These are phyloP conservation scores for Miichthys miiuy DNA, from an alignment of 2,797 vertebrate species.

Conservation along the genomic window DNA sequence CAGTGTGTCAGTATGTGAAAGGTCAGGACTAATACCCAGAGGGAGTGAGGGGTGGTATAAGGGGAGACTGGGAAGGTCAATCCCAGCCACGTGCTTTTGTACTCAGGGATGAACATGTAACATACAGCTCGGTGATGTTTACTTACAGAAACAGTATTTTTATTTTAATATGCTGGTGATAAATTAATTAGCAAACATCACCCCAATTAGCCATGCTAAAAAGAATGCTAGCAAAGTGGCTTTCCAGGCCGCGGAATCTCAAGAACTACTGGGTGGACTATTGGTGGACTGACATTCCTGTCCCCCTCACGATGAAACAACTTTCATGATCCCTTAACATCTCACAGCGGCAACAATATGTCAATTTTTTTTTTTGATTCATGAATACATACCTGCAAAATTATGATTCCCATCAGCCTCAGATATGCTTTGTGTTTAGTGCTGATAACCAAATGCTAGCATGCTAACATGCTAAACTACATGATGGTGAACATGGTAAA, in stretches of 20 bases:
- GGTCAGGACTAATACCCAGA: conserved; percentile 50
- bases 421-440: not conserved
- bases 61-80: conserved; percentile 47
- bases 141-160: not conserved
- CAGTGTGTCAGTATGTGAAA: conserved; percentile 76
- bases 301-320: not conserved
- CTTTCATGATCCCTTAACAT: not conserved
- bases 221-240: not conserved
- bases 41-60: conserved; percentile 7
- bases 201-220: not conserved
- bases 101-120: not conserved
- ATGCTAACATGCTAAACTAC: not conserved
- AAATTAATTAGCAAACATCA: not conserved
- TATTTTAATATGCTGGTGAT: not conserved
- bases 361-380: not conserved
- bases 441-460: not conserved
- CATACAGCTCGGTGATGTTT: not conserved
- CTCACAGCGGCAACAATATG: not conserved
- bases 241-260: not conserved
- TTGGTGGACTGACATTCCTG: not conserved
- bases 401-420: not conserved
- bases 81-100: not conserved
- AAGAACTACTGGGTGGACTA: not conserved
- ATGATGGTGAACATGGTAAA: not conserved
- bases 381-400: not conserved